Conservation (phyloP, 2,113 vertebrate genomes). For the Corynorhinus townsendii region DNA sequence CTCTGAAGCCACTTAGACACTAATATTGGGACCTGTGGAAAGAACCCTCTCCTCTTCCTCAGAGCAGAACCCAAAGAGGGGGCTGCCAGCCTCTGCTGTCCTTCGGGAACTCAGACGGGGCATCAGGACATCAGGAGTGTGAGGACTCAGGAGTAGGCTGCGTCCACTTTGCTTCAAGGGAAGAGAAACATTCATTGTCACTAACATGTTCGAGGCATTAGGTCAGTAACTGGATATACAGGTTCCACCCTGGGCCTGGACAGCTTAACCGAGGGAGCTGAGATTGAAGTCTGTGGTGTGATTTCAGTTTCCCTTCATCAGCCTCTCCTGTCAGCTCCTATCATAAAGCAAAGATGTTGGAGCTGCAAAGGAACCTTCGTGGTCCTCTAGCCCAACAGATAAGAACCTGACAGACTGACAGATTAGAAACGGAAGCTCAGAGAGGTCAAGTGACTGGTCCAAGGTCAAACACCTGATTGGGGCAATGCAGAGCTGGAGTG, state of each 20-base stretch:
- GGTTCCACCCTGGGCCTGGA: too few species aligned
- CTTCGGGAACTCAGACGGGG: background rate
- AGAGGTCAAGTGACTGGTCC: background rate
- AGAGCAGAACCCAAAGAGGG: background rate
- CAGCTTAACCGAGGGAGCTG: background rate
- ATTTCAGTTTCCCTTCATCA: background rate
- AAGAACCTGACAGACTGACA: background rate
- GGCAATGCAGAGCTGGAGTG: background rate
- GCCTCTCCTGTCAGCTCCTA: background rate
- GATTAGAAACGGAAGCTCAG: background rate
- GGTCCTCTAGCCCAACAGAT: background rate
- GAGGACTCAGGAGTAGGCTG: background rate
- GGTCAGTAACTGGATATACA: too few species aligned
- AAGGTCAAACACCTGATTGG: background rate
- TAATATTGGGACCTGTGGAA: background rate
- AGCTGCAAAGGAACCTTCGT: background rate
- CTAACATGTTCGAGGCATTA: too few species aligned
- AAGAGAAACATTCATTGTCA: background rate
- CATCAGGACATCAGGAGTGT: background rate
- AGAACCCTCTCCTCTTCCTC: background rate
- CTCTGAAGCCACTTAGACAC: background rate
- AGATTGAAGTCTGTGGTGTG: background rate
- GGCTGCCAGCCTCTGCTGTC: background rate
- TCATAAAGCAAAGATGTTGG: background rate
- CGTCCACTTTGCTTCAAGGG: background rate